These are phyloP conservation scores for Tachysurus vachellii DNA, from an alignment of 2,113 vertebrate species.

Conservation along the genomic window DNA sequence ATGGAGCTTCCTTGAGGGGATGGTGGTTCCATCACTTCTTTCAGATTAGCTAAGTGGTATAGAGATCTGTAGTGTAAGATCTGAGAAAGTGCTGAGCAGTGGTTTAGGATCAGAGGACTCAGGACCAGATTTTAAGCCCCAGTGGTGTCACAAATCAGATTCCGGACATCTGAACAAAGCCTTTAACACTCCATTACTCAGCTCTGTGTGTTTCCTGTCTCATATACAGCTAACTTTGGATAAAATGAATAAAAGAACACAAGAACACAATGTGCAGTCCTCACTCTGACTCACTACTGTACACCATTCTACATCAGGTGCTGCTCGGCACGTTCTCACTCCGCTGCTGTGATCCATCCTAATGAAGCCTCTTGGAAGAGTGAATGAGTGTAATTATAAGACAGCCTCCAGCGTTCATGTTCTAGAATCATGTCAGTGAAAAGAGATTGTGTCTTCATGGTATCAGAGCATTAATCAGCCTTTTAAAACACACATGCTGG, in stretches of 20 bases:
- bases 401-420: not conserved
- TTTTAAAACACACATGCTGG: no score
- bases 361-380: not conserved
- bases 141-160: not conserved
- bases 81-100: not conserved
- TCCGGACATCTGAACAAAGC: not conserved
- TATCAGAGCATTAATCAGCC: no score
- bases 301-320: not conserved
- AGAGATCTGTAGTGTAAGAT: not conserved
- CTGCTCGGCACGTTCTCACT: no score
- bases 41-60: not conserved
- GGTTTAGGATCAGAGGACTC: not conserved
- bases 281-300: not conserved
- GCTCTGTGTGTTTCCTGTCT: not conserved
- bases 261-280: not conserved
- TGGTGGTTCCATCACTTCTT: not conserved
- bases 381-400: not conserved
- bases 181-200: not conserved
- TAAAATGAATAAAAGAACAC: slow-evolving; percentile 1
- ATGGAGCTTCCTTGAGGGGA: not conserved
- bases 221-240: no score
- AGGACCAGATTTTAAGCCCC: not conserved
- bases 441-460: no score
- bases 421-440: not conserved
- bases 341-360: not conserved